Percentiles rank a stretch among this genome's conserved stretches.
Conservation (phyloP, 2,888 invertebrate species). For the Drosophila austrosaltans region DNA sequence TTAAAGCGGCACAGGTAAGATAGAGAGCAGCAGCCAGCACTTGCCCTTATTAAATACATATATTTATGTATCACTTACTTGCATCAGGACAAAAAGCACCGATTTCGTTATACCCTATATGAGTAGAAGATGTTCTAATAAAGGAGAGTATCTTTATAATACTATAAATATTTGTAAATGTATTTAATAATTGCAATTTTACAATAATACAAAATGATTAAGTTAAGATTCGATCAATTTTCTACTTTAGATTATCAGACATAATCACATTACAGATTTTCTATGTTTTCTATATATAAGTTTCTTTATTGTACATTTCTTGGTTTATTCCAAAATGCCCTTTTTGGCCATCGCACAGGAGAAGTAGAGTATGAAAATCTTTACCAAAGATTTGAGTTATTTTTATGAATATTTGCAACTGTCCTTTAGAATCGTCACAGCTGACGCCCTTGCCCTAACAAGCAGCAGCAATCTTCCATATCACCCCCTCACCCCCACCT, state of each 20-base stretch:
- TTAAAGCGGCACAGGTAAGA: neutral
- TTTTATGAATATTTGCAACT: conserved; percentile 16
- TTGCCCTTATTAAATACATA: conserved; percentile 1
- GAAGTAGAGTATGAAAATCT: conserved; percentile 24
- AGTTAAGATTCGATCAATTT: too few species aligned
- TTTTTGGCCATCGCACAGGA: neutral
- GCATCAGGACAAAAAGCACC: neutral
- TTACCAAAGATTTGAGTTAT: conserved; percentile 16
- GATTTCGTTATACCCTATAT: neutral
- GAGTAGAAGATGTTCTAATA: neutral
- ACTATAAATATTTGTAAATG: too few species aligned
- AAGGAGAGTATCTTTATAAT: too few species aligned
- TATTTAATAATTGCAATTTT: too few species aligned
- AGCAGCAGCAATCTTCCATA: conserved; percentile 11
- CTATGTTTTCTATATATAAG: too few species aligned
- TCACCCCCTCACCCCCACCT: neutral
- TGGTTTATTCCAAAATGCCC: neutral
- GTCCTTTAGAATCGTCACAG: conserved; percentile 37
- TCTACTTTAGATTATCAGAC: too few species aligned
- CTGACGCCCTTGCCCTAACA: conserved; percentile 43
- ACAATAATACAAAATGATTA: too few species aligned
- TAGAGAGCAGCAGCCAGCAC: neutral
- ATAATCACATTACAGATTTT: too few species aligned
- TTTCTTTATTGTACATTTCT: neutral
- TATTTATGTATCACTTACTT: neutral